These are phyloP conservation scores for Diachrysia chrysitis DNA, from an alignment of 2,888 invertebrate species.

Conservation along the genomic window DNA sequence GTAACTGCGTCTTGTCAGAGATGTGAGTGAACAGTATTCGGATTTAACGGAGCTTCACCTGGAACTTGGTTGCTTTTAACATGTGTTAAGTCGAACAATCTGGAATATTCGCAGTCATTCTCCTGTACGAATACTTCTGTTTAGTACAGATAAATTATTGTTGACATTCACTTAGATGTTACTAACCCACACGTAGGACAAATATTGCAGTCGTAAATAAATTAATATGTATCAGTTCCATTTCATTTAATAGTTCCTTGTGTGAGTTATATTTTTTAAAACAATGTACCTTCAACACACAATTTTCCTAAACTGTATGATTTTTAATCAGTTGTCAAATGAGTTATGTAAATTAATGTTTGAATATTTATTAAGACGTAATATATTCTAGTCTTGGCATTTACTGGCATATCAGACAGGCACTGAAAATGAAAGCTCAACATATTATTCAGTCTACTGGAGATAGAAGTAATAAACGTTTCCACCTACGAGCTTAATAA, in stretches of 20 bases:
- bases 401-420: neutral
- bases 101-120: neutral
- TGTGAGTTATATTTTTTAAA: too few relatives aligned
- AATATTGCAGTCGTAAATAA: too few relatives aligned
- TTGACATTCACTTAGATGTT: too few relatives aligned
- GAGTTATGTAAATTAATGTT: too few relatives aligned
- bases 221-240: too few relatives aligned
- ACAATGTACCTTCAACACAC: too few relatives aligned
- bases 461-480: neutral
- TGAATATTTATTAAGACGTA: too few relatives aligned
- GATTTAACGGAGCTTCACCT: neutral
- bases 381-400: neutral
- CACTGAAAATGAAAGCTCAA: neutral
- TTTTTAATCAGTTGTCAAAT: too few relatives aligned
- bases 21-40: slow-evolving; percentile 2
- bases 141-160: too few relatives aligned
- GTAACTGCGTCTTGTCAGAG: slow-evolving; percentile 12
- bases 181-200: too few relatives aligned
- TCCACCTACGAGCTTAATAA: neutral
- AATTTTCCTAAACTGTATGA: too few relatives aligned
- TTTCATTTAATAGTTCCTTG: too few relatives aligned
- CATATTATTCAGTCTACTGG: neutral
- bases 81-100: neutral
- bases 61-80: neutral
- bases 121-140: neutral